Evolutionary conservation across 2,888 invertebrate genomes (phyloP), one percentile per base, ranked within the genome.

Genomic region (Colostygia pectinataria): DNA sequence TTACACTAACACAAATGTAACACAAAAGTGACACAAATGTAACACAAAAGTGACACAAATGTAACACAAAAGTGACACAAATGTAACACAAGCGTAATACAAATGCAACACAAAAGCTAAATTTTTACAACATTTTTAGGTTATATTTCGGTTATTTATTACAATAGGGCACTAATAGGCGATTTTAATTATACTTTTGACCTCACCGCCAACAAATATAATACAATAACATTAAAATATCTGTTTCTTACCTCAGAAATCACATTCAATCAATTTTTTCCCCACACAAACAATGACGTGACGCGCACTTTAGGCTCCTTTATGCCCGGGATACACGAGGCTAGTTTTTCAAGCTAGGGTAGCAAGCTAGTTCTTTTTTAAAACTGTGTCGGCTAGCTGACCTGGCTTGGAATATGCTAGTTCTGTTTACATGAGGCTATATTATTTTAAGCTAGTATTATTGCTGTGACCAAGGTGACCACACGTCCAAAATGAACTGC

Each of bases 161-260:
- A 15, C 2, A 15, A 15, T 15, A 3, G 2, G 2, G 15, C 2
- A 15, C 15, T 15, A 15, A 3, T 15, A 4, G 15, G 15, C 15
- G 2, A 32, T 32, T 32, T 32, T 32, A 14, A 32, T 12, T 14
- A 32, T 13, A 32, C 32, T 32, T 32, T 34, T 34, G 18, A 34
- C 34, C 18, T 20, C 34, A 34, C 9, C 34, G 20, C 34, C 20
- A 18, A 9, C 34, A 34, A 20, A 34, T 8, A 34, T 20, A 34
- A 20, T 20, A 20, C 29, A 31, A 23, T 40, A 40, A 40, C 31
- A 40, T 20, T 29, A 9, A 40, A 40, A 40, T 40, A 23, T 31
- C 29, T 31, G 31, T 31, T 31, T 40, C 12, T 31, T 23, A 24
- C 31, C 31, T 20, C 31, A 32, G 12, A 40, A 40, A 39, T 39